Conservation (phyloP, 2,888 invertebrate genomes). For the Drosophila picticornis region DNA sequence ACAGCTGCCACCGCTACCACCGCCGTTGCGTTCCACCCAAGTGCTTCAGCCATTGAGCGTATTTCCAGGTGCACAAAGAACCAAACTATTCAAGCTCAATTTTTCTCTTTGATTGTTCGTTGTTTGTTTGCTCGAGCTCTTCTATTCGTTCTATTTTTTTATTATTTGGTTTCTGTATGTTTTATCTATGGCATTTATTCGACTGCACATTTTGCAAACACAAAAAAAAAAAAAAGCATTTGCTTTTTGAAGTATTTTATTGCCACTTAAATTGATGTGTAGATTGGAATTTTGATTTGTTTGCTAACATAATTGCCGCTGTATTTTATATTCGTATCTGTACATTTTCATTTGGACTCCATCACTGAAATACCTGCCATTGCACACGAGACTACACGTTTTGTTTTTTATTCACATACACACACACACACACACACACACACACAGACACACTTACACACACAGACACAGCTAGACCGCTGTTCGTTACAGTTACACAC, state of each 20-base stretch:
- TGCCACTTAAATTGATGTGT: constrained; percentile 74
- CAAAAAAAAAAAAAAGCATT: constrained; percentile 21
- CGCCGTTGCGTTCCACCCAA: constrained; percentile 86
- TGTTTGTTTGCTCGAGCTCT: constrained; percentile 51
- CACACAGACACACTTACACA: neutral
- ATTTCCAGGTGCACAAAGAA: constrained; percentile 84
- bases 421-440: neutral
- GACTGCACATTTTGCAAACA: constrained; percentile 34
- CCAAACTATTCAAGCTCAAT: constrained; percentile 1
- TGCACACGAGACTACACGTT: constrained; percentile 35
- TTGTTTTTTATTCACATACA: constrained; percentile 13
- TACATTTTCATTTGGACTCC: constrained; percentile 43
- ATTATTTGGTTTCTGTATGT: constrained; percentile 10
- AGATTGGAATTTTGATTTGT: constrained; percentile 68
- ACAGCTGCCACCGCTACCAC: constrained; percentile 86
- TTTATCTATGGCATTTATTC: constrained; percentile 37
- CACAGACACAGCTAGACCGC: constrained; percentile 25
- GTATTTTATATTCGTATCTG: constrained; percentile 31
- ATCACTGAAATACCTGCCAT: constrained; percentile 40
- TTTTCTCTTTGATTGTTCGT: constrained; percentile 31
- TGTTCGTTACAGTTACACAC: constrained; percentile 44
- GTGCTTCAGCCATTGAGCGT: constrained; percentile 85
- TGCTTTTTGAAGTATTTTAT: constrained; percentile 57
- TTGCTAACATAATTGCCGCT: constrained; percentile 53
- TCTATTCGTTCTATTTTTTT: constrained; percentile 20